Percentiles rank a stretch among this genome's conserved stretches.
These are phyloP conservation scores for Drosophila lini DNA, from an alignment of 1,140 invertebrate species.

Conservation along the genomic window DNA sequence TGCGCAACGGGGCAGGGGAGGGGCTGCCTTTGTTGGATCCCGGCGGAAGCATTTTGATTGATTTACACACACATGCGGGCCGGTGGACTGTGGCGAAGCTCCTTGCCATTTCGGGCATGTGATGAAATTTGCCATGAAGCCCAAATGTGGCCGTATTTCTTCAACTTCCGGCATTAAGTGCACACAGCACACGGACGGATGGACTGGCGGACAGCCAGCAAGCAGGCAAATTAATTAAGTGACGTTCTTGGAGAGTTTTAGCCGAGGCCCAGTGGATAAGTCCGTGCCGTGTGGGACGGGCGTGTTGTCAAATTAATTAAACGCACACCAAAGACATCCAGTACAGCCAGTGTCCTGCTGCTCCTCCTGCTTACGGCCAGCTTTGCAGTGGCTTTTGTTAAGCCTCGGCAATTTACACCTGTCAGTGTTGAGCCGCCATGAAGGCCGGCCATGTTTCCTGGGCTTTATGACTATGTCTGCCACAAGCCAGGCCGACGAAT, in stretches of 20 bases:
- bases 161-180: conserved; percentile 82
- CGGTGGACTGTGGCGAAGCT: conserved; percentile 27
- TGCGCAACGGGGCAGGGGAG: conserved; percentile 3
- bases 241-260: conserved; percentile 63
- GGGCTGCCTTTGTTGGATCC: conserved; percentile 12
- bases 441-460: conserved; percentile 41
- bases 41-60: conserved; percentile 79
- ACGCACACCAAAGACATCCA: conserved; percentile 50
- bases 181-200: conserved; percentile 37
- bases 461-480: conserved; percentile 38
- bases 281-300: not conserved
- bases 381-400: conserved; percentile 58
- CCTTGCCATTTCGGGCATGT: conserved; percentile 60
- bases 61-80: conserved; percentile 59
- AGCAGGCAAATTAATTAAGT: conserved; percentile 77
- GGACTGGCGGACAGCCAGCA: conserved; percentile 25
- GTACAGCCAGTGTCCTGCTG: conserved; percentile 13
- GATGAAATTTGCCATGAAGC: conserved; percentile 72
- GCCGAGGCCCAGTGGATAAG: conserved; percentile 13
- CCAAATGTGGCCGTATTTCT: conserved; percentile 77
- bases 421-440: conserved; percentile 56
- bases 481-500: conserved; percentile 1
- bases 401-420: conserved; percentile 70
- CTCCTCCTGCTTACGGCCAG: conserved; percentile 15
- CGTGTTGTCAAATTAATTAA: conserved; percentile 63